Conservation (phyloP, 53 echinoderm and acorn worm species). For the Henricia sp. region DNA sequence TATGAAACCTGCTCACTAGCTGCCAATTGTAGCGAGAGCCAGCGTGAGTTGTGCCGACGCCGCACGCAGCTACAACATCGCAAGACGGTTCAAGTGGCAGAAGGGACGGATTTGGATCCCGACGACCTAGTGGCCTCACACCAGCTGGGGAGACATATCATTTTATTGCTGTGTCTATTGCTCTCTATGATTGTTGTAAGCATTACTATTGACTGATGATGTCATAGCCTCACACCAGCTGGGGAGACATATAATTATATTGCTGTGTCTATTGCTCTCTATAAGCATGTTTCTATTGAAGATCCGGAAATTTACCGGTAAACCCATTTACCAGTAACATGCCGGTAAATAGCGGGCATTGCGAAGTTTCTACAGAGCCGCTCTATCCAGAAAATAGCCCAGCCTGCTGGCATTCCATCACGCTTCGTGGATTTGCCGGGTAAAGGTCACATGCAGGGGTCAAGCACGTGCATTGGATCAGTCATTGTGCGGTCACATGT, state of each 20-base stretch:
- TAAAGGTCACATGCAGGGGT: too few relatives aligned
- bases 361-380: too few relatives aligned
- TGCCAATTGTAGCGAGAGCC: not conserved
- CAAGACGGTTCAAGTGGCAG: constrained; percentile 7
- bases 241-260: constrained; percentile 71
- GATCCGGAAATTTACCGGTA: too few relatives aligned
- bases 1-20: constrained; percentile 30
- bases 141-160: constrained; percentile 80
- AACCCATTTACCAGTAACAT: too few relatives aligned
- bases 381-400: too few relatives aligned
- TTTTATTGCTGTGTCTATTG: constrained; percentile 67
- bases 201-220: constrained; percentile 45
- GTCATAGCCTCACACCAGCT: constrained; percentile 74
- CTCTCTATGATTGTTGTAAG: constrained; percentile 87
- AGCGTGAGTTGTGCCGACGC: constrained; percentile 46
- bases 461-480: too few relatives aligned
- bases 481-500: too few relatives aligned
- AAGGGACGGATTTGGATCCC: constrained; percentile 20
- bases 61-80: constrained; percentile 27
- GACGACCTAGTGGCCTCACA: constrained; percentile 61
- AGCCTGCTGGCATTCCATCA: too few relatives aligned
- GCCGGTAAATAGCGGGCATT: too few relatives aligned
- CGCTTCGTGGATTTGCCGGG: too few relatives aligned
- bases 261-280: constrained; percentile 65
- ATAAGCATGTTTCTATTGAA: too few relatives aligned